Conservation (phyloP, 2,888 invertebrate genomes). For the Nemotelus nigrinus region DNA sequence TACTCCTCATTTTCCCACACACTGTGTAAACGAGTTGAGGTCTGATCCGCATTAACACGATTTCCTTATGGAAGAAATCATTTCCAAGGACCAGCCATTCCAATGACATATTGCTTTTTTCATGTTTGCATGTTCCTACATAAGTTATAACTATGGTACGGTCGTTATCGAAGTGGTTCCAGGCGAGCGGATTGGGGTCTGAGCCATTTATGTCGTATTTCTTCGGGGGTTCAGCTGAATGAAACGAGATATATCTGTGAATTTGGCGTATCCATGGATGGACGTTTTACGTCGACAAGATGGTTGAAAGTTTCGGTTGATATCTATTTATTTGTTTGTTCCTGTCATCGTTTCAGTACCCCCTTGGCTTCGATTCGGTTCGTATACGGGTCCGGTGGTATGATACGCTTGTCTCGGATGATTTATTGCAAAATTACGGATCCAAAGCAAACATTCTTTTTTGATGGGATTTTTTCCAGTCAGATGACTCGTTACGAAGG, state of each 20-base stretch:
- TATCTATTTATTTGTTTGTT: conserved; percentile 30
- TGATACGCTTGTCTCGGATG: conserved; percentile 16
- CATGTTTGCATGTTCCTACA: conserved; percentile 27
- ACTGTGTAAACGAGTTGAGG: conserved; percentile 36
- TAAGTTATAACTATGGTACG: conserved; percentile 2
- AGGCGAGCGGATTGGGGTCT: too few species aligned
- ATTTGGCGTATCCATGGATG: neutral
- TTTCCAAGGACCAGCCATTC: conserved; percentile 12
- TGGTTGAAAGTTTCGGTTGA: conserved; percentile 26
- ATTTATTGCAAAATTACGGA: conserved; percentile 14
- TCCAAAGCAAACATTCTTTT: conserved; percentile 7
- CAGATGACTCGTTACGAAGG: too few species aligned
- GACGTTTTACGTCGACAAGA: conserved; percentile 10
- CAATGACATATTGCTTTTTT: conserved; percentile 34
- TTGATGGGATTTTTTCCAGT: neutral
- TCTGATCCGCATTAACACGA: conserved; percentile 40
- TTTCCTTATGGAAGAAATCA: conserved; percentile 33
- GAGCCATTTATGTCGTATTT: too few species aligned
- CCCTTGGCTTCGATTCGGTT: neutral
- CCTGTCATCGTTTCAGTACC: neutral
- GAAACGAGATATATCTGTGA: neutral
- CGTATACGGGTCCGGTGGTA: neutral
- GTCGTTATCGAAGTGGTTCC: neutral
- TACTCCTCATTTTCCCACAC: neutral
- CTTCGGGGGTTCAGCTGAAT: too few species aligned